Conservation (phyloP, 2,113 vertebrate genomes). For the Vidua chalybeata region DNA sequence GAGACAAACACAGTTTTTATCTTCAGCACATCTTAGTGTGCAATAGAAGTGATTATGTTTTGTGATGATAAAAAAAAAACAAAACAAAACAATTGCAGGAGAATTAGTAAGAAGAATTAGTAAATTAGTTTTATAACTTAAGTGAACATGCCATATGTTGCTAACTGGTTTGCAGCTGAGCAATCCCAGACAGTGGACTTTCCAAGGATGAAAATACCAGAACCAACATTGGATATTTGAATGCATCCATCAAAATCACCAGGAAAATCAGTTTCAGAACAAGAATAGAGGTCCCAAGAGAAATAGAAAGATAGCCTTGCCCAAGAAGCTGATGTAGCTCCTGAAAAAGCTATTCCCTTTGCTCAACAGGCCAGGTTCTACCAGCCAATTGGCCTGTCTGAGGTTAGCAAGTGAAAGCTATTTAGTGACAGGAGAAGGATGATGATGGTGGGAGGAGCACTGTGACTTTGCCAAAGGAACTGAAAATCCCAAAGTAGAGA, state of each 20-base stretch:
- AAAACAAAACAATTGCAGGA: background rate
- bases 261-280: background rate
- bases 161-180: background rate
- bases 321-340: background rate
- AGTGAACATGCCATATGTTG: background rate
- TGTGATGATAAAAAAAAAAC: background rate
- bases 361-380: background rate
- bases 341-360: background rate
- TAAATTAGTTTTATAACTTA: background rate
- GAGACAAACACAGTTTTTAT: background rate
- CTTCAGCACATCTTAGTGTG: background rate
- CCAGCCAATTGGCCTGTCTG: background rate
- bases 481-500: background rate
- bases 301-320: background rate
- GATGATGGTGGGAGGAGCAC: background rate
- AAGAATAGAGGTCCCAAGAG: background rate
- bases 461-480: background rate
- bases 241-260: background rate
- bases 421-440: background rate
- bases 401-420: background rate
- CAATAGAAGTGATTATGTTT: background rate
- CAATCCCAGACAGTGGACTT: background rate
- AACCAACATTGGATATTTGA: background rate
- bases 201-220: background rate
- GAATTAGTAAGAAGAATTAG: background rate